Conservation (phyloP, 2,888 invertebrate species). For the Agrotis clavis region DNA sequence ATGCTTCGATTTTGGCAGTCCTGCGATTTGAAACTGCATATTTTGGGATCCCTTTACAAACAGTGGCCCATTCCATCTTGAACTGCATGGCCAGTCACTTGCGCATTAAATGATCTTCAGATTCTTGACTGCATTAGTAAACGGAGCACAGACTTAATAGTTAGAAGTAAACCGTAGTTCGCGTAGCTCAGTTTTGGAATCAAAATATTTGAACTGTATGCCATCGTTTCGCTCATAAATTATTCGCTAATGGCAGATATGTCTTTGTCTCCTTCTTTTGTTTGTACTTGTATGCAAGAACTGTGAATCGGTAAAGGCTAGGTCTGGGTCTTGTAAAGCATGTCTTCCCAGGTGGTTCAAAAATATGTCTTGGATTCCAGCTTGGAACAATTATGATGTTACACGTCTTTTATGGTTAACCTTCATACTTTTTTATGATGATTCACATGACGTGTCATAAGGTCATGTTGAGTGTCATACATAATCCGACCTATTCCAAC, state of each 20-base stretch:
- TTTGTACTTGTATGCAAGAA: not conserved
- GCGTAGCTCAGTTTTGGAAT: too few relatives aligned
- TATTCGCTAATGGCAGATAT: not conserved
- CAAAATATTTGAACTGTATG: too few relatives aligned
- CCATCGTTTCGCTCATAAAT: too few relatives aligned
- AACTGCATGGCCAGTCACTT: too few relatives aligned
- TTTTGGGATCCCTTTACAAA: too few relatives aligned
- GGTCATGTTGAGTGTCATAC: not conserved
- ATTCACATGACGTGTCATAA: not conserved
- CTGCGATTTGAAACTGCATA: not conserved
- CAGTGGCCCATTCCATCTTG: too few relatives aligned
- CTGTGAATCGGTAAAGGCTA: not conserved
- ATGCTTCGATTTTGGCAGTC: not conserved
- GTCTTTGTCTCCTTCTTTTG: not conserved
- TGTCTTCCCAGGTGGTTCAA: not conserved
- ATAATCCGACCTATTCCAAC: conserved; percentile 47
- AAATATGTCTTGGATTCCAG: too few relatives aligned
- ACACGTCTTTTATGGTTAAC: not conserved
- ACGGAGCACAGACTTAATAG: too few relatives aligned
- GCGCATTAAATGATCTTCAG: too few relatives aligned
- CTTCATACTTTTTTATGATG: not conserved
- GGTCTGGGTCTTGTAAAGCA: not conserved
- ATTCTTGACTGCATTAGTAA: too few relatives aligned
- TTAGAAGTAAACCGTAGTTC: too few relatives aligned
- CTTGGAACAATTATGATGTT: too few relatives aligned